Percentiles rank a stretch among this genome's conserved stretches.
phyloP scores from a whole-genome alignment of 1,140 invertebrate species.

The Trichoplusia ni region DNA sequence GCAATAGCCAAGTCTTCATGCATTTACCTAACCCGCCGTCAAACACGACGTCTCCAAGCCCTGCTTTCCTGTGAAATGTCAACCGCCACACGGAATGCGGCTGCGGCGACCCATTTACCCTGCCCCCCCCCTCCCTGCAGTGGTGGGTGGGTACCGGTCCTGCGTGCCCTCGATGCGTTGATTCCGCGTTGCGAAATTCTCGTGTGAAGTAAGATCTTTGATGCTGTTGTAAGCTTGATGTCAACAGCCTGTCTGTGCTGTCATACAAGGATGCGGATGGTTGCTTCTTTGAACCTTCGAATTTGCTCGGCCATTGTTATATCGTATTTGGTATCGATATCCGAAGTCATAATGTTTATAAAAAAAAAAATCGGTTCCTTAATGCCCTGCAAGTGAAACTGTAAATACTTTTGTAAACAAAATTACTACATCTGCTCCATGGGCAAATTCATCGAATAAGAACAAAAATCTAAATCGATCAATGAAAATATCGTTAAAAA shows the following conservation, averaged over 20 bases:
- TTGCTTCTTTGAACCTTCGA: not conserved
- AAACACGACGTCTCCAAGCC: constrained; percentile 12
- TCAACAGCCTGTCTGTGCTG: too few species aligned
- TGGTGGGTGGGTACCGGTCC: constrained; percentile 57
- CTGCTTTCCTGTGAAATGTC: constrained; percentile 50
- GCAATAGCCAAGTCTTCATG: not conserved
- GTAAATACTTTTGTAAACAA: too few species aligned
- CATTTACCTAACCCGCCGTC: not conserved
- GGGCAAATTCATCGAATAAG: too few species aligned
- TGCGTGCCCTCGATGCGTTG: constrained; percentile 64
- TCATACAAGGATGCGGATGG: not conserved
- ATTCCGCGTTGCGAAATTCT: constrained; percentile 62
- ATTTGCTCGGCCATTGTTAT: too few species aligned
- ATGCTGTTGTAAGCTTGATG: constrained; percentile 15
- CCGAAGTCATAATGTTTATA: too few species aligned
- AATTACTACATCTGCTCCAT: too few species aligned
- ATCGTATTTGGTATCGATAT: too few species aligned
- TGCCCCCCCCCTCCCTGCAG: constrained; percentile 27
- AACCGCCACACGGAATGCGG: constrained; percentile 60
- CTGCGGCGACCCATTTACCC: constrained; percentile 64
- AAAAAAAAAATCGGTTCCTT: too few species aligned
- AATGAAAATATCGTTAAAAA: too few species aligned
- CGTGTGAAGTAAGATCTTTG: constrained; percentile 28
- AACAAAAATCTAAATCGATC: too few species aligned
- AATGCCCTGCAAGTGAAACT: too few species aligned